Percentiles rank a stretch among this genome's conserved stretches.
These are phyloP conservation scores for Agrochola litura DNA, from an alignment of 2,888 invertebrate species.

Conservation along the genomic window DNA sequence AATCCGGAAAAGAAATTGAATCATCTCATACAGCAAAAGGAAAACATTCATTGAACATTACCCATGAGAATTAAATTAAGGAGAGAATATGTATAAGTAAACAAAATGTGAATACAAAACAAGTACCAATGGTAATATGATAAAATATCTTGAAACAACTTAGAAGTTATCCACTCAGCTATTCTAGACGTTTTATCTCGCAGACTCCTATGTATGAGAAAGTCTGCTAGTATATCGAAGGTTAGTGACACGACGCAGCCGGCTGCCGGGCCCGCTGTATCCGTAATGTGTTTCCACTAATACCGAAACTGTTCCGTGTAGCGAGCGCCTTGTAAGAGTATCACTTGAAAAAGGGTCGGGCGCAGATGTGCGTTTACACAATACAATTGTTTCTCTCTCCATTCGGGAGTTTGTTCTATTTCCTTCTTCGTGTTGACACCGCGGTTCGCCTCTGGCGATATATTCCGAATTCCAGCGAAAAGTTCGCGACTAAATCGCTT, in stretches of 20 bases:
- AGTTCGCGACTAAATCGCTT: slow-evolving; percentile 60
- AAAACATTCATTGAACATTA: slow-evolving; percentile 39
- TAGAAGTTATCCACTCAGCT: slow-evolving; percentile 40
- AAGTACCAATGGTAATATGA: slow-evolving; percentile 40
- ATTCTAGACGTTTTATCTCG: slow-evolving; percentile 41
- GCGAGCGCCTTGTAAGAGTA: slow-evolving; percentile 51
- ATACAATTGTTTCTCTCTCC: slow-evolving; percentile 64
- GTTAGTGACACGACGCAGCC: slow-evolving; percentile 41
- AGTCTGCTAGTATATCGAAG: slow-evolving; percentile 31
- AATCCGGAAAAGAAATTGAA: slow-evolving; percentile 42
- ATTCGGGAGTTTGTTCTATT: slow-evolving; percentile 61
- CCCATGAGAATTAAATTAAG: slow-evolving; percentile 48
- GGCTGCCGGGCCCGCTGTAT: slow-evolving; percentile 23
- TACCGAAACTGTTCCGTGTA: slow-evolving; percentile 39
- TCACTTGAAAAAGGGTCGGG: slow-evolving; percentile 55
- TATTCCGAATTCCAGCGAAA: slow-evolving; percentile 63
- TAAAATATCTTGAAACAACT: slow-evolving; percentile 32
- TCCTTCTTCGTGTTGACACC: slow-evolving; percentile 61
- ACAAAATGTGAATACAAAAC: slow-evolving; percentile 28
- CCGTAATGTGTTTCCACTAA: slow-evolving; percentile 53
- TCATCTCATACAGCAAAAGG: slow-evolving; percentile 19
- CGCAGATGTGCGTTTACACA: slow-evolving; percentile 67
- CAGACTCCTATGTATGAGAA: slow-evolving; percentile 32
- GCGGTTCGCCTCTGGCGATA: slow-evolving; percentile 56
- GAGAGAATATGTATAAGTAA: slow-evolving; percentile 10